Conservation (phyloP, 2,113 vertebrate species). For the Carassius carassius region DNA sequence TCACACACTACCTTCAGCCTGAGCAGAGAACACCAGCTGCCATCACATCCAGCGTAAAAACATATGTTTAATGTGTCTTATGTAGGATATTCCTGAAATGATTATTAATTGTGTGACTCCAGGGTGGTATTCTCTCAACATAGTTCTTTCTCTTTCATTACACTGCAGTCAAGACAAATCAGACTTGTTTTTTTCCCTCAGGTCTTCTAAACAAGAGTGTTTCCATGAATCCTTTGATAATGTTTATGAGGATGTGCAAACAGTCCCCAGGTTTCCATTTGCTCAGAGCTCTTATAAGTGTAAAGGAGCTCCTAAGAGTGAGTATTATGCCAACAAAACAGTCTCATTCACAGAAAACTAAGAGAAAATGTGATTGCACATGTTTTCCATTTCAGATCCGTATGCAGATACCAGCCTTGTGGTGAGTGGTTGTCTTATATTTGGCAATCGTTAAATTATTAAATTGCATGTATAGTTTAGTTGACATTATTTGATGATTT, state of each 20-base stretch:
- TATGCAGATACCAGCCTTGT: constrained; percentile 59
- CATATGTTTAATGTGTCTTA: background rate
- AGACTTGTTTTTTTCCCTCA: constrained; percentile 16
- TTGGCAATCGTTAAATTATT: background rate
- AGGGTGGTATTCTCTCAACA: background rate
- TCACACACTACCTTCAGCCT: constrained; percentile 11
- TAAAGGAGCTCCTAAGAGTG: constrained; percentile 70
- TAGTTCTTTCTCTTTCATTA: no score
- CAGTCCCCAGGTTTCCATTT: constrained; percentile 54
- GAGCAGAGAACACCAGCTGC: constrained; percentile 37
- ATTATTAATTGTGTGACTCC: background rate
- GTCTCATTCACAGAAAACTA: no score
- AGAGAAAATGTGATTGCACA: background rate
- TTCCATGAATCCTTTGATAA: constrained; percentile 60
- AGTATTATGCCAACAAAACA: constrained; percentile 20
- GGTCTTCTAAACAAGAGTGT: constrained; percentile 53
- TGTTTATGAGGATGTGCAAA: constrained; percentile 75
- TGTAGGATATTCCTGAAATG: background rate
- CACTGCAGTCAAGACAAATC: background rate
- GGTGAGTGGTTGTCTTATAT: constrained; percentile 61
- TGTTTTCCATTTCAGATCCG: constrained; percentile 65
- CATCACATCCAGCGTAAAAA: constrained; percentile 56
- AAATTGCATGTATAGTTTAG: background rate
- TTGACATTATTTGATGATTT: background rate
- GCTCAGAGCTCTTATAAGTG: constrained; percentile 62